phyloP scores from a whole-genome alignment of 64 coral and sea anemone genomes.

The Pachyseris speciosa region DNA sequence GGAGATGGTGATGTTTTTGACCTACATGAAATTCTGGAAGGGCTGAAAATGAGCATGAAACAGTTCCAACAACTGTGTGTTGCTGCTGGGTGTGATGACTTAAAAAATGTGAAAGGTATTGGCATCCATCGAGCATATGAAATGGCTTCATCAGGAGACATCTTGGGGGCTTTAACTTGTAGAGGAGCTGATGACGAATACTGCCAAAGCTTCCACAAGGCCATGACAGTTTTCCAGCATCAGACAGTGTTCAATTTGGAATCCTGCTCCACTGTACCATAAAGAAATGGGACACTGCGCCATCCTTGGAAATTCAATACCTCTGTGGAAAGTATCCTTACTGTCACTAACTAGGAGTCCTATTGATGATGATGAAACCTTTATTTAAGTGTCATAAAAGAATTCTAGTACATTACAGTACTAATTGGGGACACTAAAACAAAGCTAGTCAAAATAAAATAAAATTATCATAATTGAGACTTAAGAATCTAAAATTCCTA shows the following conservation, averaged over 20 bases:
- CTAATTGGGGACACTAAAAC: too few relatives aligned
- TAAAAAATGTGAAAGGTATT: slow-evolving; percentile 43
- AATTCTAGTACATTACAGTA: too few relatives aligned
- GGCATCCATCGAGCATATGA: slow-evolving; percentile 50
- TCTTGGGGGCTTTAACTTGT: not conserved
- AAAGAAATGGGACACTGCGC: slow-evolving; percentile 39
- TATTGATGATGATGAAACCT: too few relatives aligned
- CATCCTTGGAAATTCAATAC: slow-evolving; percentile 28
- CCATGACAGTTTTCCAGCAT: slow-evolving; percentile 46
- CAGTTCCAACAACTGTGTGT: slow-evolving; percentile 48
- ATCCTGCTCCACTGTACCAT: not conserved
- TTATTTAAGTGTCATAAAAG: too few relatives aligned
- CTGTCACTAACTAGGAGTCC: too few relatives aligned
- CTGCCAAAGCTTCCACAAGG: slow-evolving; percentile 10
- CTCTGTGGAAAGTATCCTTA: slow-evolving; percentile 71
- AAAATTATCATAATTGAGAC: too few relatives aligned
- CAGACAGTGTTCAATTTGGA: slow-evolving; percentile 73
- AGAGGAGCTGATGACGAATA: slow-evolving; percentile 42
- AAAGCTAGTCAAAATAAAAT: too few relatives aligned
- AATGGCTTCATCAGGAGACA: slow-evolving; percentile 2
- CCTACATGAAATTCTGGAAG: slow-evolving; percentile 9
- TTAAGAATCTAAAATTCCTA: too few relatives aligned
- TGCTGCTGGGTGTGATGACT: slow-evolving; percentile 67
- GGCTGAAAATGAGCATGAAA: not conserved
- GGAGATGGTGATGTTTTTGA: slow-evolving; percentile 44